Percentiles rank a stretch among this genome's conserved stretches.
phyloP scores from a whole-genome alignment of 2,888 invertebrate species.

The Aphrophora alni region DNA sequence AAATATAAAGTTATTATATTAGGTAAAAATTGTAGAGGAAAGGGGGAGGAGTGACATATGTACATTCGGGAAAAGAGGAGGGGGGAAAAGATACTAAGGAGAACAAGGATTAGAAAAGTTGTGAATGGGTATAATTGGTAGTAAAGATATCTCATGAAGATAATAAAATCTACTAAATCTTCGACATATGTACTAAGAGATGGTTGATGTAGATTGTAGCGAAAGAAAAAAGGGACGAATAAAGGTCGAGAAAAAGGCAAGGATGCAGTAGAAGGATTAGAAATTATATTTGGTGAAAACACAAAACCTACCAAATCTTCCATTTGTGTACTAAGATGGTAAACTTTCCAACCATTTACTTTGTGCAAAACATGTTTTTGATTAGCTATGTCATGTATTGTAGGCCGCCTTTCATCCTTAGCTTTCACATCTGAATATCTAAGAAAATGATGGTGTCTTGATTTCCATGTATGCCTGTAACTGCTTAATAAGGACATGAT shows the following conservation, averaged over 20 bases:
- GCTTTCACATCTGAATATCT: constrained; percentile 84
- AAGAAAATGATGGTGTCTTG: constrained; percentile 76
- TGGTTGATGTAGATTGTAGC: neutral
- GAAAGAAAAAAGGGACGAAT: no score
- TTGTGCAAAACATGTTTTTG: constrained; percentile 86
- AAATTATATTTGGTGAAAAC: neutral
- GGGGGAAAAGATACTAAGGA: no score
- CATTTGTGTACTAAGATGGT: constrained; percentile 91
- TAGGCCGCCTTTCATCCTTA: constrained; percentile 84
- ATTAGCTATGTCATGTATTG: constrained; percentile 87
- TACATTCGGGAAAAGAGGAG: no score
- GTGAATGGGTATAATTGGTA: no score
- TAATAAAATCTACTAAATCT: neutral
- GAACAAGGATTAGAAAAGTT: no score
- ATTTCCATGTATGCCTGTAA: constrained; percentile 73
- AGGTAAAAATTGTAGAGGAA: no score
- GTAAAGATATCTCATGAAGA: no score
- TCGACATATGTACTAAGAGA: neutral
- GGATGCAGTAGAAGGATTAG: no score
- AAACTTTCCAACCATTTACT: constrained; percentile 94
- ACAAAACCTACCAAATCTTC: constrained; percentile 77
- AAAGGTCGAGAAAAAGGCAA: no score
- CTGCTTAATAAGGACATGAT: constrained; percentile 65
- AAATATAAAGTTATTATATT: no score
- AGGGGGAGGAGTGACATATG: no score